These are phyloP conservation scores for Atractosteus spatula DNA, from an alignment of 2,113 vertebrate genomes.

Conservation along the genomic window DNA sequence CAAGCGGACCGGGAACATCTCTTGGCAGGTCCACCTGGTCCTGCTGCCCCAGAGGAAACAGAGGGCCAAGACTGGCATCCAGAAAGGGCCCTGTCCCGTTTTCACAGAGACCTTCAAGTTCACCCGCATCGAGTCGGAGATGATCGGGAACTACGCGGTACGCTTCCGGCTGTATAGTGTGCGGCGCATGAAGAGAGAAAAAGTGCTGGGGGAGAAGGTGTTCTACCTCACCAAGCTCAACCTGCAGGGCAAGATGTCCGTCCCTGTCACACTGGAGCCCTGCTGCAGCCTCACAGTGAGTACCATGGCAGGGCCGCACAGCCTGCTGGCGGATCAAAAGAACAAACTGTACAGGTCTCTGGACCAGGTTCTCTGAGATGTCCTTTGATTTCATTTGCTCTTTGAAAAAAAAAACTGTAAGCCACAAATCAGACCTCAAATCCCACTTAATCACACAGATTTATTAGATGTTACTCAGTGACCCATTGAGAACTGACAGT, in stretches of 20 bases:
- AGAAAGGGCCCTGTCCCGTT: conserved; percentile 85
- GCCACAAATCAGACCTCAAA: too few relatives aligned
- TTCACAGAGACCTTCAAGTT: conserved; percentile 96
- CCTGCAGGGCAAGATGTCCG: conserved; percentile 93
- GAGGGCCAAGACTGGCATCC: conserved; percentile 86
- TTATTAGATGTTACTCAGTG: too few relatives aligned
- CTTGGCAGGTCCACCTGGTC: conserved; percentile 96
- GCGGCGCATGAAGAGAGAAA: conserved; percentile 92
- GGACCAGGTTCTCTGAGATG: neutral
- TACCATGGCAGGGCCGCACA: conserved; percentile 41
- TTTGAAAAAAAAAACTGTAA: too few relatives aligned
- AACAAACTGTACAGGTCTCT: neutral
- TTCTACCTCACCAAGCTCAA: conserved; percentile 98
- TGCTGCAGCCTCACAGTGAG: conserved; percentile 89
- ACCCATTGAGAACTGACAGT: too few relatives aligned
- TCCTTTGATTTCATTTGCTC: too few relatives aligned
- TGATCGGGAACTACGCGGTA: conserved; percentile 94
- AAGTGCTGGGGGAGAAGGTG: conserved; percentile 92
- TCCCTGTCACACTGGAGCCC: conserved; percentile 88
- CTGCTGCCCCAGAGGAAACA: conserved; percentile 95
- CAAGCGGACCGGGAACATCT: conserved; percentile 81
- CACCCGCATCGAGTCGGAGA: conserved; percentile 90
- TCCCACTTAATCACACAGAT: too few relatives aligned
- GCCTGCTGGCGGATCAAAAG: conserved; percentile 4
- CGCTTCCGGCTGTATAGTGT: conserved; percentile 92